These are phyloP conservation scores for Microtus richardsoni DNA, from an alignment of 2,113 vertebrate species.

Conservation along the genomic window DNA sequence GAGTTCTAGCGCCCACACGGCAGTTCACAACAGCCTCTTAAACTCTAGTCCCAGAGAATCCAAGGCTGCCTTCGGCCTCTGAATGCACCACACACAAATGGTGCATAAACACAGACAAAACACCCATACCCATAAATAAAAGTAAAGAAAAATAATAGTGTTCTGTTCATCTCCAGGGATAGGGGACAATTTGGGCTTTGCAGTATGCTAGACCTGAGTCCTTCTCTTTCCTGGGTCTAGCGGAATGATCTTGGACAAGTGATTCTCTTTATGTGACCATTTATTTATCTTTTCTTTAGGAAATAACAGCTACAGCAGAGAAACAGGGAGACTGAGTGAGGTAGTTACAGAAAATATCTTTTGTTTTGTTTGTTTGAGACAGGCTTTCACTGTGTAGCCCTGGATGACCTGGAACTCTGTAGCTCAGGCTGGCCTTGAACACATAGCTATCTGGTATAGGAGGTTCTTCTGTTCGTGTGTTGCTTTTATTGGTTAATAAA, in stretches of 20 bases:
- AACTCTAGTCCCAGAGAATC: neutral
- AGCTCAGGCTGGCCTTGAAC: neutral
- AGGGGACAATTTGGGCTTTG: neutral
- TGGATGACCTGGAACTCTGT: neutral
- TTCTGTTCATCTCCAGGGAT: neutral
- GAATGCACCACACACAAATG: neutral
- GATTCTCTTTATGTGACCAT: neutral
- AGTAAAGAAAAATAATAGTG: neutral
- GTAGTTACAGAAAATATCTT: neutral
- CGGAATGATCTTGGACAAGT: neutral
- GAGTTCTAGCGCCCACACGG: neutral
- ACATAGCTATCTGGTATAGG: neutral
- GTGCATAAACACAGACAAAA: neutral
- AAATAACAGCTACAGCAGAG: neutral
- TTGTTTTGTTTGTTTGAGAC: neutral
- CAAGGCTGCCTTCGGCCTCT: neutral
- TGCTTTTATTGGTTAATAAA: too few relatives aligned
- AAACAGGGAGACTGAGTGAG: neutral
- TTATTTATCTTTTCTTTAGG: conserved; percentile 6
- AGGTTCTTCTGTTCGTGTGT: too few relatives aligned
- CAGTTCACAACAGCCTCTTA: neutral
- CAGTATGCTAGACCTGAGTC: neutral
- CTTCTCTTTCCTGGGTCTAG: neutral
- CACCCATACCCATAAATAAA: neutral
- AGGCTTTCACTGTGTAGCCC: neutral